Evolutionary conservation across 2,113 vertebrate species (phyloP), one percentile per base, ranked within the genome.

Genomic region (Aramus guarauna): DNA sequence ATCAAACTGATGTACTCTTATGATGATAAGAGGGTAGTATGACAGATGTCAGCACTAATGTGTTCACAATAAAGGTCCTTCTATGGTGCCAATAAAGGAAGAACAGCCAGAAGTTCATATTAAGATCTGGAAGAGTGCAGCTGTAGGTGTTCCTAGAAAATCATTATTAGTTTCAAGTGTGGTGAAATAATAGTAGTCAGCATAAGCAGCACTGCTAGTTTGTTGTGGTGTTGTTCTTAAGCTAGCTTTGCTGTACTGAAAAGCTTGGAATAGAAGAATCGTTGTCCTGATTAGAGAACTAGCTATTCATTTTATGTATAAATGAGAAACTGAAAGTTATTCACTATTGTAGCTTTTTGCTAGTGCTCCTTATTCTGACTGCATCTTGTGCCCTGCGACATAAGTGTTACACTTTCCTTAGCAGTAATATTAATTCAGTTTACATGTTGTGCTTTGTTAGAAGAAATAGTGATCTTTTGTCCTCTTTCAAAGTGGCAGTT

Each of bases 1-100:
- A 96, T 96, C 95, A 91, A 86, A 64, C 83, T 78, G 75, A 90
- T 96, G 95, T 93, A 74, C 94, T 96, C 92, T 73, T 63, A n/a
- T n/a, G 39, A 24, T 92, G 96, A 97, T 96, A 96, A 75, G 39
- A 52, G 56, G 68, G 82, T 48, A 90, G 47, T 92, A 30, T 85
- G 74, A 88, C 59, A 75, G 75, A 88, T 96, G 69, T 95, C 91
- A 94, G 36, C 53, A n/a, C 82, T 92, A 60, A 24, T 23, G 43
- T 75, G 55, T 59, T 91, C 80, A 72, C 60, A 88, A 3, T 80
- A 68, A 92, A 94, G 48, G 34, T 87, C 60, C 56, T 92, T 87
- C 97, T 98, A 92, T 84, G 92, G 94, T 95, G 64, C 43, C 92
- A 94, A 24, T 62, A 53, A 47, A 81, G 76, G 39, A 91, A 81